A percentile compares a stretch with the other conserved stretches of the same genome.
These are phyloP conservation scores for Ephialtes manifestator DNA, from an alignment of 2,888 invertebrate species.

Conservation along the genomic window DNA sequence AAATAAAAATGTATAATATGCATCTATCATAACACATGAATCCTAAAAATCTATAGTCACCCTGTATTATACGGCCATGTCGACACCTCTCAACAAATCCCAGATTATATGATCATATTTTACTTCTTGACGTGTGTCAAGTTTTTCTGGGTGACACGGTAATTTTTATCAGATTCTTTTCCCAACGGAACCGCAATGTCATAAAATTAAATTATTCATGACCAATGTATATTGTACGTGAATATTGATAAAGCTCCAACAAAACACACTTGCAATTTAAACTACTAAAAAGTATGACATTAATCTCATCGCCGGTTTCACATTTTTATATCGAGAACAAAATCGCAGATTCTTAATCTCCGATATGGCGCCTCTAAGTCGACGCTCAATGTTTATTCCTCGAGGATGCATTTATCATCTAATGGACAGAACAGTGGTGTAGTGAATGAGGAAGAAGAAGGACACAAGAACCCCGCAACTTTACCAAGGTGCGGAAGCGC, in stretches of 20 bases:
- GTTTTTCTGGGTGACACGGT: no score
- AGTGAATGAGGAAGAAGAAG: constrained; percentile 67
- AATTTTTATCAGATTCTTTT: no score
- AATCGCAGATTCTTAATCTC: constrained; percentile 26
- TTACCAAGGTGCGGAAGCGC: constrained; percentile 57
- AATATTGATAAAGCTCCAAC: not conserved
- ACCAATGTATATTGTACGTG: not conserved
- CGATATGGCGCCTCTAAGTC: constrained; percentile 49
- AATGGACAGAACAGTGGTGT: constrained; percentile 66
- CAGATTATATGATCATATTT: not conserved
- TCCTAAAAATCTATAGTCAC: no score
- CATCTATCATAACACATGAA: no score
- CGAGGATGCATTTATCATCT: constrained; percentile 66
- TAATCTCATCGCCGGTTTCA: not conserved
- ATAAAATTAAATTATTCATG: not conserved
- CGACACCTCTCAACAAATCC: no score
- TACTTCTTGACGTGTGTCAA: not conserved
- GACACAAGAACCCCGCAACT: constrained; percentile 46
- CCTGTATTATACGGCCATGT: no score
- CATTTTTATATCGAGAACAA: constrained; percentile 12
- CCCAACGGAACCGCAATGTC: no score
- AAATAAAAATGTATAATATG: no score
- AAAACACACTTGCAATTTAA: not conserved
- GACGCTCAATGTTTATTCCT: constrained; percentile 15
- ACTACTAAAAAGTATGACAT: not conserved